Conservation (phyloP, 2,113 vertebrate genomes). For the Fregetta grallaria region DNA sequence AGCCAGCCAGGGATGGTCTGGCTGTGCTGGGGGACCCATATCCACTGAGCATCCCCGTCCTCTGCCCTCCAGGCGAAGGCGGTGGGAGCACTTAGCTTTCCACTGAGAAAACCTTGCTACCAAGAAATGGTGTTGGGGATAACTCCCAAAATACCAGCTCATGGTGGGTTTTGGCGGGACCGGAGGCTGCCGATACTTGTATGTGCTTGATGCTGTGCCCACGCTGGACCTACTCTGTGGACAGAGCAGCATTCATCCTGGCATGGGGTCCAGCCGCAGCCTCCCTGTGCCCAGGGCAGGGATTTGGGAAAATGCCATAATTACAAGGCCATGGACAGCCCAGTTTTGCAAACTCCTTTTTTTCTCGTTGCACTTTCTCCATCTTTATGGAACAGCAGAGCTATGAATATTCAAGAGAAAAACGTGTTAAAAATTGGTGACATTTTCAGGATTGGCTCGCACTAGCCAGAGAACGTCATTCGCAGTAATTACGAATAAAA, state of each 20-base stretch:
- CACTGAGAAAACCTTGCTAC: not conserved
- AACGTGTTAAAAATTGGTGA: slow-evolving; percentile 18
- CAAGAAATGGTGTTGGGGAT: not conserved
- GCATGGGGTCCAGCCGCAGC: fast-evolving
- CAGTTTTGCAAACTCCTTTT: not conserved
- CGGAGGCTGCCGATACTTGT: fast-evolving
- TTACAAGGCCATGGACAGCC: not conserved
- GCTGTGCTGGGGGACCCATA: not conserved
- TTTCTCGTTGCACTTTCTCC: not conserved
- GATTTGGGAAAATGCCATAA: not conserved
- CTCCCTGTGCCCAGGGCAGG: not conserved
- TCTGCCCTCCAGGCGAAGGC: not conserved
- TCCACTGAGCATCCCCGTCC: not conserved
- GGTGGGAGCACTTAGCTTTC: not conserved
- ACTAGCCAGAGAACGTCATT: slow-evolving; percentile 35
- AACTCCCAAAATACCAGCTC: not conserved
- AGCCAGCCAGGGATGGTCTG: not conserved
- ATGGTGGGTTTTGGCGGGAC: fast-evolving
- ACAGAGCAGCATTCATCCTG: not conserved
- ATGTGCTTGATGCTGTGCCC: not conserved
- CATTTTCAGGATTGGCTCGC: slow-evolving; percentile 11
- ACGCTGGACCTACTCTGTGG: fast-evolving
- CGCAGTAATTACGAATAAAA: slow-evolving; percentile 27
- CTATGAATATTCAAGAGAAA: slow-evolving; percentile 56
- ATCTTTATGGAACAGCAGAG: not conserved